A percentile compares a stretch with the other conserved stretches of the same genome.
Conservation (phyloP, 2,888 invertebrate species). For the Luperina testacea region DNA sequence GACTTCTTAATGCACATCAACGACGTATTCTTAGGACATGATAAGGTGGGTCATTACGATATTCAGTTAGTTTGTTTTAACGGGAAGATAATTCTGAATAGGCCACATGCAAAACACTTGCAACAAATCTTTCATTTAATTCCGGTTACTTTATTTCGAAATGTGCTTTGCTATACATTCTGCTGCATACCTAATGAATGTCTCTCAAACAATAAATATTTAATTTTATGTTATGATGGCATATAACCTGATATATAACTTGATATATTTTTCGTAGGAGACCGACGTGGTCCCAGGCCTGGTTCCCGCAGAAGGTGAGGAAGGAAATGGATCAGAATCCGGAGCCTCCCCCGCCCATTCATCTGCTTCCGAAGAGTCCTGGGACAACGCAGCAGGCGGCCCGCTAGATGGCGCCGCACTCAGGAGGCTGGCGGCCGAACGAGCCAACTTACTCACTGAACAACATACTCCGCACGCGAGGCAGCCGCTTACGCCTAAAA, state of each 20-base stretch:
- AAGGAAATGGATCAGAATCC: slow-evolving; percentile 32
- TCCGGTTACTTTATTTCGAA: background rate
- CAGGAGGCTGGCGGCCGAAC: slow-evolving; percentile 90
- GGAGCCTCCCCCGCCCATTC: slow-evolving; percentile 82
- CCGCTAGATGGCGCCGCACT: slow-evolving; percentile 94
- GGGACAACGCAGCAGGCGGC: slow-evolving; percentile 91
- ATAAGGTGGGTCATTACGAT: slow-evolving; percentile 69
- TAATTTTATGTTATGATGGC: background rate
- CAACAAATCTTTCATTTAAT: too few species aligned
- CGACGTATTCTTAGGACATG: slow-evolving; percentile 96
- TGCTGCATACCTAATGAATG: background rate
- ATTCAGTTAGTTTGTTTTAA: background rate
- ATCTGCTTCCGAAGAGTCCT: slow-evolving; percentile 85
- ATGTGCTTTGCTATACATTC: background rate
- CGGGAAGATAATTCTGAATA: background rate
- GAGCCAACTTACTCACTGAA: slow-evolving; percentile 64
- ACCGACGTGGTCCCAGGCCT: slow-evolving; percentile 34
- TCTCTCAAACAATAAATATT: background rate
- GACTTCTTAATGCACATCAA: slow-evolving; percentile 97
- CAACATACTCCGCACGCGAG: slow-evolving; percentile 13
- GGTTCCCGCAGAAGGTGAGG: slow-evolving; percentile 25
- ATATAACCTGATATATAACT: background rate
- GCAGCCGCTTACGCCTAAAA: slow-evolving; percentile 8
- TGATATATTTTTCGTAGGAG: slow-evolving; percentile 31
- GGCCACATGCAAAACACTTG: background rate